Base-by-base conservation (phyloP, 1,140 invertebrate species). In the Bemisia tabaci region DNA sequence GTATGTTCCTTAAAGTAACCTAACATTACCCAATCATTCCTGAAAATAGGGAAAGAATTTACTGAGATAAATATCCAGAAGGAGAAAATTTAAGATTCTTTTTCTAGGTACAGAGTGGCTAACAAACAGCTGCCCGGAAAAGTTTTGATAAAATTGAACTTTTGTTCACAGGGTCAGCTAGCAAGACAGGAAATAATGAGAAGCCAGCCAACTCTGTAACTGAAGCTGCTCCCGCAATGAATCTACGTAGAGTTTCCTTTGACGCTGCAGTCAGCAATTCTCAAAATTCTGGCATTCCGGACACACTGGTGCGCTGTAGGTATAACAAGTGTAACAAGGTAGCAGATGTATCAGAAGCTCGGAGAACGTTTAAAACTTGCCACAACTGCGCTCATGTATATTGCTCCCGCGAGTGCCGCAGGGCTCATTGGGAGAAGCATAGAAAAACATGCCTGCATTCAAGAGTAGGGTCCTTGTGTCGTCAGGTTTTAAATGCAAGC, bases 381-480 rank as follows among this genome's bases (percentile, higher is more conserved):
- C 93, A 95, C 79, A 95, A 95, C 78, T 97, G 95, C 79, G 89
- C 89, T 67, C 93, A 92, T 71, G 81, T 89, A 62, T 90, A 91
- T 75, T 95, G 92, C 78, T 90, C 88, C 59, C 83, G 87, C 67
- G 86, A 89, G 71, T 93, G 91, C 74, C 82, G 94, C 22, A 81
- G 90, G 65, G 83, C 86, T 1, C 92, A 97, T 74, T 96, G 94
- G 93, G 88, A 93, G 70, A 87, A 89, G 71, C 94, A 97, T 75
- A 84, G 92, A 62, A 87, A 87, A 71, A 87, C 89, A n/a, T 97
- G 94, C 74, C 79, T 94, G 59, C 90, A 94, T 77, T 93, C 91
- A 1, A 82, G 92, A 5, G 91, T 92, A 2, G 90, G 89, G 63
- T 84, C 90, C 22, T 79, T 95, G 9, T 96, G 93, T 78, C 86